These are phyloP conservation scores for Rostratula benghalensis DNA, from an alignment of 2,113 vertebrate species.

Conservation along the genomic window DNA sequence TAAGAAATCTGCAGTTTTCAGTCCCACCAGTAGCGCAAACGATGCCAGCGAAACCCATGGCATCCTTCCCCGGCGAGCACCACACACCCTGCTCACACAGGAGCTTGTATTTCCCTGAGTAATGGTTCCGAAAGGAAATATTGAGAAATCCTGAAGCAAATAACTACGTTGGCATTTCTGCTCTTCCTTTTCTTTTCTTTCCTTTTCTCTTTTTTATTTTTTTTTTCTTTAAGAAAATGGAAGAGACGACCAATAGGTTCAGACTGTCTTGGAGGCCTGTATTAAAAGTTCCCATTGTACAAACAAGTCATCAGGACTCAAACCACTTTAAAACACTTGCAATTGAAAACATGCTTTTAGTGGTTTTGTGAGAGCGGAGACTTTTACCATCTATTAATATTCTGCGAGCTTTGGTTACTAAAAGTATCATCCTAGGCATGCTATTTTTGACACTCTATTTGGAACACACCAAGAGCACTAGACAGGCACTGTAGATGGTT, in stretches of 20 bases:
- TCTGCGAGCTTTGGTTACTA: conserved; percentile 65
- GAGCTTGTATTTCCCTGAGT: neutral
- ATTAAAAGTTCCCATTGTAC: conserved; percentile 71
- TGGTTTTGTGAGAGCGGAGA: conserved; percentile 67
- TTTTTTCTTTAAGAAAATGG: neutral
- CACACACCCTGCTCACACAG: neutral
- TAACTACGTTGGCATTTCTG: neutral
- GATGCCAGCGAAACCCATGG: rapidly evolving
- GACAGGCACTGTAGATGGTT: neutral
- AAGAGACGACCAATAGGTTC: conserved; percentile 29
- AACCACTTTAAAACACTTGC: conserved; percentile 71
- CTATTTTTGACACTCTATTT: conserved; percentile 70
- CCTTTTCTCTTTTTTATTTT: neutral
- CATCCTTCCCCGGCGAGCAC: neutral
- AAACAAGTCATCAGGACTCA: conserved; percentile 72
- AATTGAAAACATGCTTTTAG: conserved; percentile 73
- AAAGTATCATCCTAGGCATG: conserved; percentile 62
- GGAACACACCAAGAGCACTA: conserved; percentile 26
- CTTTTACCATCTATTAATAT: conserved; percentile 73
- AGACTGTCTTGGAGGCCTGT: conserved; percentile 34
- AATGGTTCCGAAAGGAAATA: neutral
- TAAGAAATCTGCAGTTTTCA: neutral
- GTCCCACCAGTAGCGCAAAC: neutral
- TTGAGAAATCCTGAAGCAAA: neutral
- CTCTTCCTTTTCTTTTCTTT: neutral